Base-by-base conservation (phyloP, 2,888 invertebrate genomes). In the Andricus quercusramuli region DNA sequence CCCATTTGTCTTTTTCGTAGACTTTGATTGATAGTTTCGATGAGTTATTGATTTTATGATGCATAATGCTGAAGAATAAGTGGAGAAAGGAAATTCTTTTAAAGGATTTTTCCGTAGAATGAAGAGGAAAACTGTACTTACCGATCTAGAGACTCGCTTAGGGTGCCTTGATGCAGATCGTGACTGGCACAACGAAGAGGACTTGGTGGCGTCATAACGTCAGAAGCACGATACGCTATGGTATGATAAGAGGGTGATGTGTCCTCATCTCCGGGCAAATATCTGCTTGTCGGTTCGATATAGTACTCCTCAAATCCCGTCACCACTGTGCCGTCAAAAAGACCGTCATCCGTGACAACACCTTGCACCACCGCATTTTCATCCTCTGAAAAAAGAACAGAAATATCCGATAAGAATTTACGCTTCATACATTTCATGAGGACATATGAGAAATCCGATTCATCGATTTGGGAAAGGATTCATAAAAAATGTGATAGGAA, bases 261-360 rank as follows among this genome's bases (percentile, higher is more conserved):
- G 86, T 94, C 93, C 86, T 89, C 93, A 90, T 91, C 93, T 90
- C 89, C 93, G 88, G 93, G 93, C 82, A 93, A 85, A 91, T 96
- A 97, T 87, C 96, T 94, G 87, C 95, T 95, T 80, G 96, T 93
- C 11, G 97, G 97, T 93, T 98, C 98, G 87, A 98, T 95, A 93
- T 97, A 97, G 93, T 97, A 97, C 89, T 97, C 96, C 89, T 97
- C 97, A 78, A 95, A 94, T 80, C 94, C 94, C 78, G 97, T 96
- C 92, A 95, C 95, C 90, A 98, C 96, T 79, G 96, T 96, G 78
- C 98, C 98, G 91, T 98, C 98, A 93, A 98, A 97, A 81, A 97
- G 94, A 80, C 98, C 98, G 82, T 97, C 96, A 81, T 95, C 94
- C 82, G 98, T 98, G 88, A 98, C 95, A 88, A 98, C 94, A 64